phyloP scores from a whole-genome alignment of 2,888 invertebrate genomes.

The Notodonta dromedarius region DNA sequence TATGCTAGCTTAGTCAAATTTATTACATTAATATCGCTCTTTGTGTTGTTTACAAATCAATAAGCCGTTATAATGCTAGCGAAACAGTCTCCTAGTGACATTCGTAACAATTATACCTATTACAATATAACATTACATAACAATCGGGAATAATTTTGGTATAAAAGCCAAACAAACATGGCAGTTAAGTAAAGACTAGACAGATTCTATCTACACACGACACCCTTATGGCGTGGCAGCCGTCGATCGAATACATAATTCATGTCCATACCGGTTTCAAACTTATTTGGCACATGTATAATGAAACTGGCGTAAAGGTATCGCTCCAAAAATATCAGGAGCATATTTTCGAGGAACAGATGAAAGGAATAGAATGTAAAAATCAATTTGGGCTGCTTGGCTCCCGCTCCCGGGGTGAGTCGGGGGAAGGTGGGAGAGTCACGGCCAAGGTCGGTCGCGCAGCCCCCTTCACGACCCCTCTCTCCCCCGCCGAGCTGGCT shows the following conservation, averaged over 20 bases:
- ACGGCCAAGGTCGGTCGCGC: slow-evolving; percentile 80
- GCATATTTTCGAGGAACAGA: slow-evolving; percentile 31
- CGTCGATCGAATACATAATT: neutral
- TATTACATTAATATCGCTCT: neutral
- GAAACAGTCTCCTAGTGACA: neutral
- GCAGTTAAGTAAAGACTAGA: neutral
- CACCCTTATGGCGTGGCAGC: neutral
- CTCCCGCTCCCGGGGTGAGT: slow-evolving; percentile 54
- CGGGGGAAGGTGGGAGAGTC: slow-evolving; percentile 63
- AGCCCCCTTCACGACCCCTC: slow-evolving; percentile 39
- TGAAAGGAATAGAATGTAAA: slow-evolving; percentile 46
- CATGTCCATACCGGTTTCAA: neutral
- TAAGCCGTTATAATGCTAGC: neutral
- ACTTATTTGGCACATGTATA: no score
- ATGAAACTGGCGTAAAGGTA: neutral
- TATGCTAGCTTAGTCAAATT: neutral
- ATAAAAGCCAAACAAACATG: neutral
- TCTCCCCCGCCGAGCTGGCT: slow-evolving; percentile 22
- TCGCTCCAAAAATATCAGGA: neutral
- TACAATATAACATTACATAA: neutral
- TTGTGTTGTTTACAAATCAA: neutral
- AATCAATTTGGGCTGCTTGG: slow-evolving; percentile 70
- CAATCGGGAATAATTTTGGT: neutral
- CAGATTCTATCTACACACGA: neutral
- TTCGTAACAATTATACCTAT: neutral